Base-by-base conservation (phyloP, 2,888 invertebrate species). In the Hirtodrosophila histrioides region DNA sequence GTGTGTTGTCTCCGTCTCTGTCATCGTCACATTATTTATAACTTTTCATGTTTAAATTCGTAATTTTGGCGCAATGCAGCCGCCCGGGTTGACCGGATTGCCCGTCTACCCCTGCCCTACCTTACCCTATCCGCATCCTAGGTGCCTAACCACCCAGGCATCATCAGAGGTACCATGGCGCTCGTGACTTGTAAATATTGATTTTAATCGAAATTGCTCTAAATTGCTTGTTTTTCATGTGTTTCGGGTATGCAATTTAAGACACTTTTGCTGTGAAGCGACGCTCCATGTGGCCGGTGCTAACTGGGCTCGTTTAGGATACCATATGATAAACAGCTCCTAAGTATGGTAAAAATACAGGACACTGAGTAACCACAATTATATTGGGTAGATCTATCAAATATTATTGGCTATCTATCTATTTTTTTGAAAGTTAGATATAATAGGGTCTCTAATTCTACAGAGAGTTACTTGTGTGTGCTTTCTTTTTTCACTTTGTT, bases 141-240 rank as follows among this genome's bases (percentile, higher is more conserved):
- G 62, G 33, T 56, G 40, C 45, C 27, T 10, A 27, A 27, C 48
- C 69, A 69, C 69, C 69, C 69, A 65, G 45, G 45, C 56, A 41
- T 49, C 56, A 41, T 49, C 39, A 46, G 45, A 35, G 41, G 23
- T 31, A 40, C 45, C 48, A 40, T 65, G 66, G 64, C 65, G 78
- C 66, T 73, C 61, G 71, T 69, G 69, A 69, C 78, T 74, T 82
- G 77, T 75, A 72, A 81, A 85, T 89, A 89, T 90, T 90, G 90
- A 90, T 90, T 90, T 90, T 88, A 88, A 90, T 90, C 89, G 87
- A 90, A 90, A 89, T 89, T 86, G 89, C 84, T 79, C 75, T 75
- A 85, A 90, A 90, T 86, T 80, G 74, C 81, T 69, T 82, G 72
- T 55, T 65, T 57, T 68, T 48, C 64, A 57, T 73, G 66, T 70